phyloP scores from a whole-genome alignment of 2,797 vertebrate species.

The Microhierax caerulescens region DNA sequence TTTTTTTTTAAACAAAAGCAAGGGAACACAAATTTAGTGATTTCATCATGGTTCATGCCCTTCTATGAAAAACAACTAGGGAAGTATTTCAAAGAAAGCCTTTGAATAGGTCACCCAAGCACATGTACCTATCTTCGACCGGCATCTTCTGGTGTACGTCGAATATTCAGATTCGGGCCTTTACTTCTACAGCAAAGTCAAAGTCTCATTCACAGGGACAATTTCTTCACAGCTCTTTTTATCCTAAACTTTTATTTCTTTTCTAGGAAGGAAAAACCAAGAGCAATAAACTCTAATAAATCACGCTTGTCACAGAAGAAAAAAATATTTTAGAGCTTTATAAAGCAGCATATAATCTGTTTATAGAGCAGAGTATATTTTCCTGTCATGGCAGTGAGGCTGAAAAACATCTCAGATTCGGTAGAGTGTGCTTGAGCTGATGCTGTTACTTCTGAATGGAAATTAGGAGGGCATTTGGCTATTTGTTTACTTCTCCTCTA shows the following conservation, averaged over 20 bases:
- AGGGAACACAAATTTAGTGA: conserved; percentile 5
- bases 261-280: conserved; percentile 8
- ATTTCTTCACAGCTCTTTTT: background rate
- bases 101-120: background rate
- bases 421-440: background rate
- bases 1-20: conserved; percentile 38
- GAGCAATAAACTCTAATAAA: conserved; percentile 28
- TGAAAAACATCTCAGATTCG: conserved; percentile 17
- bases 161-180: background rate
- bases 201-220: background rate
- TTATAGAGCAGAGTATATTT: conserved; percentile 38
- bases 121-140: background rate
- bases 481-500: background rate
- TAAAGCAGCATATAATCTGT: conserved; percentile 27
- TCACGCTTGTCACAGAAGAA: conserved; percentile 27
- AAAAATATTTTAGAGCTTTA: conserved; percentile 36
- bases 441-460: background rate
- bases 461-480: background rate
- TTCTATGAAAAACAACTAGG: conserved; percentile 38
- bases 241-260: conserved; percentile 6
- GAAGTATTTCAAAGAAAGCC: conserved; percentile 18
- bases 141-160: accelerated
- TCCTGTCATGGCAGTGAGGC: background rate
- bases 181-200: background rate
- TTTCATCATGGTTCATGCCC: conserved; percentile 43